Base-by-base conservation (phyloP, 2,797 vertebrate genomes). In the Melanotaenia parkinsoni region DNA sequence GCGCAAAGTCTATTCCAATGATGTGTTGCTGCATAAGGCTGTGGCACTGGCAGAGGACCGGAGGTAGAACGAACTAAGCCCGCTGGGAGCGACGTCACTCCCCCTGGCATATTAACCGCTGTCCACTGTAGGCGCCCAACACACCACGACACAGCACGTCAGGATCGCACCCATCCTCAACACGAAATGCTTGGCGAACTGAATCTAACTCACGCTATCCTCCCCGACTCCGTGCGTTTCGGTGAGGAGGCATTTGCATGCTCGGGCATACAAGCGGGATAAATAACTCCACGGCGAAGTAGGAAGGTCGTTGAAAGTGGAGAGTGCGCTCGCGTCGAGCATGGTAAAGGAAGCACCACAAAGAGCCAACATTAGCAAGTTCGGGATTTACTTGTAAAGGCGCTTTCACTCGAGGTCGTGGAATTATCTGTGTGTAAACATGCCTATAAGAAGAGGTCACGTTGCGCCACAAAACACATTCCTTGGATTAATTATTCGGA, bases 381-480 rank as follows among this genome's bases (percentile, higher is more conserved):
- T 94, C 76, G 51, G 89, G 92, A 93, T 94, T 92, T 81, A 85
- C 74, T 82, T 93, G 87, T 87, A 82, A 91, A 92, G 89, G 93
- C 90, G 89, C 80, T 86, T 93, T 86, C 77, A 35, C 64, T n/a
- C 73, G 73, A 86, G 81, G 76, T 84, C 68, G 63, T 24, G 84
- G 83, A 84, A 84, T 91, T 93, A 85, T 90, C 76, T 84, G 67
- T 35, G 81, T 80, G 70, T 81, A 94, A 97, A 92, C 95, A 99
- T 99, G 98, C 98, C 98, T 92, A 97, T 99, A 35, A 96, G 98
- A 94, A 96, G 98, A 94, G 98, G 98, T 90, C 98, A 99, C 96
- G 98, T 99, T 93, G 98, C 98, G 89, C 98, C 98, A 67, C 98
- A 99, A 77, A 99, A 99, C 90, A 99, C 98, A 32, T 99, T 99